A percentile compares a stretch with the other conserved stretches of the same genome.
Evolutionary conservation across 30 jellyfish, hydroid and myxozoan species (phyloP).

Genomic region (Hydractinia echinata): DNA sequence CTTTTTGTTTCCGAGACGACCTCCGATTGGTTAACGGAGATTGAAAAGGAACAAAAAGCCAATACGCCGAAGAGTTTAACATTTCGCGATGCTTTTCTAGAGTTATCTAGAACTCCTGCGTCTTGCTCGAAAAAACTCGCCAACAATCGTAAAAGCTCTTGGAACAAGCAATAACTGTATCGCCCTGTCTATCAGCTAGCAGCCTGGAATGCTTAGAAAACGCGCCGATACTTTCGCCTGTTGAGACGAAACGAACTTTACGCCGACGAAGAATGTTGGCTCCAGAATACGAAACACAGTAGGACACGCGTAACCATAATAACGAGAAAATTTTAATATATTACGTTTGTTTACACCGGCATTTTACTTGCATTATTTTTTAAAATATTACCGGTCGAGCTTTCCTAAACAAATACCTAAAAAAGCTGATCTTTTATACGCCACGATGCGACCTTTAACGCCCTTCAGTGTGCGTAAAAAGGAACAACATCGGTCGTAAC

Average conservation of each 20-base stretch:
- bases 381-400: too few relatives aligned
- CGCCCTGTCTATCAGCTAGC: slow-evolving; percentile 76
- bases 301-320: too few relatives aligned
- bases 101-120: background rate
- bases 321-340: too few relatives aligned
- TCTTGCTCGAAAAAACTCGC: slow-evolving; percentile 12
- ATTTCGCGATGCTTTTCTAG: slow-evolving; percentile 26
- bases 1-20: slow-evolving; percentile 19
- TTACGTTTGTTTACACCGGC: too few relatives aligned
- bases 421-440: too few relatives aligned
- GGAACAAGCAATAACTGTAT: slow-evolving; percentile 31
- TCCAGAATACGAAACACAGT: too few relatives aligned
- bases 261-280: slow-evolving; percentile 17
- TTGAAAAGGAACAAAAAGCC: slow-evolving; percentile 19
- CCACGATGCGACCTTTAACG: too few relatives aligned
- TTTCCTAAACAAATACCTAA: too few relatives aligned
- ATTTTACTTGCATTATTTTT: too few relatives aligned
- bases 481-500: too few relatives aligned
- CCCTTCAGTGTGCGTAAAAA: too few relatives aligned
- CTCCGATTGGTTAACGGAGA: slow-evolving; percentile 36
- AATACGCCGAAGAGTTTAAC: slow-evolving; percentile 19
- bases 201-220: slow-evolving; percentile 71
- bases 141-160: slow-evolving; percentile 31
- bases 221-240: slow-evolving; percentile 87
- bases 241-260: slow-evolving; percentile 21